phyloP scores from a whole-genome alignment of 1,140 invertebrate genomes.

The Araneus ventricosus region DNA sequence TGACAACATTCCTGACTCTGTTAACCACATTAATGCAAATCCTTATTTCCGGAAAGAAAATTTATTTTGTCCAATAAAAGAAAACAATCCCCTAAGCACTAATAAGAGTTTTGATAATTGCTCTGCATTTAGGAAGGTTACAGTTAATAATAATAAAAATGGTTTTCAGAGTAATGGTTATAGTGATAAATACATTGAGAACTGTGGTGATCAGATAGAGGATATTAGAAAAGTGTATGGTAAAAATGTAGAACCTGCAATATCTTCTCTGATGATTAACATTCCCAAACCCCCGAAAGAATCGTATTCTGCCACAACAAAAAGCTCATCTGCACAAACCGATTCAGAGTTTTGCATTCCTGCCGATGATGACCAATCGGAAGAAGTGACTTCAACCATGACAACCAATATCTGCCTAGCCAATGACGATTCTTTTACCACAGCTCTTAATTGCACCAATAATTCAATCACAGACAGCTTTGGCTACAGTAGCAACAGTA shows the following conservation, averaged over 20 bases:
- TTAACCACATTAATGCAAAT: background rate
- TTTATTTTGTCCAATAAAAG: slow-evolving; percentile 70
- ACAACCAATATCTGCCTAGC: slow-evolving; percentile 15
- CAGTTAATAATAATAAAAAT: slow-evolving; percentile 17
- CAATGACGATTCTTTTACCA: slow-evolving; percentile 63
- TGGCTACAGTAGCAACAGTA: slow-evolving; percentile 68
- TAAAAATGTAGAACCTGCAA: slow-evolving; percentile 66
- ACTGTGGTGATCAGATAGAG: slow-evolving; percentile 20
- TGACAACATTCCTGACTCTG: background rate
- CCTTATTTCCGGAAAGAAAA: slow-evolving; percentile 54
- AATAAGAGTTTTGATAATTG: background rate
- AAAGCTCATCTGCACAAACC: slow-evolving; percentile 62
- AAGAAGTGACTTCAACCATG: slow-evolving; percentile 41
- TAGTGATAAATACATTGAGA: background rate
- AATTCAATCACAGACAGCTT: slow-evolving; percentile 54
- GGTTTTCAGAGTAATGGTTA: background rate
- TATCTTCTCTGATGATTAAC: slow-evolving; percentile 67
- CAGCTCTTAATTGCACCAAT: slow-evolving; percentile 45
- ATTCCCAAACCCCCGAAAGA: slow-evolving; percentile 68
- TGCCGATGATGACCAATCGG: slow-evolving; percentile 24
- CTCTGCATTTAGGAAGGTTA: slow-evolving; percentile 55
- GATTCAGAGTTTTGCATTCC: slow-evolving; percentile 41
- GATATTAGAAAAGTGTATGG: slow-evolving; percentile 41
- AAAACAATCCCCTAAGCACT: slow-evolving; percentile 9
- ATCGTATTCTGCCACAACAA: slow-evolving; percentile 32